Percentiles rank a stretch among this genome's conserved stretches.
Evolutionary conservation across 2,113 vertebrate species (phyloP).

Genomic region (Butorides virescens): DNA sequence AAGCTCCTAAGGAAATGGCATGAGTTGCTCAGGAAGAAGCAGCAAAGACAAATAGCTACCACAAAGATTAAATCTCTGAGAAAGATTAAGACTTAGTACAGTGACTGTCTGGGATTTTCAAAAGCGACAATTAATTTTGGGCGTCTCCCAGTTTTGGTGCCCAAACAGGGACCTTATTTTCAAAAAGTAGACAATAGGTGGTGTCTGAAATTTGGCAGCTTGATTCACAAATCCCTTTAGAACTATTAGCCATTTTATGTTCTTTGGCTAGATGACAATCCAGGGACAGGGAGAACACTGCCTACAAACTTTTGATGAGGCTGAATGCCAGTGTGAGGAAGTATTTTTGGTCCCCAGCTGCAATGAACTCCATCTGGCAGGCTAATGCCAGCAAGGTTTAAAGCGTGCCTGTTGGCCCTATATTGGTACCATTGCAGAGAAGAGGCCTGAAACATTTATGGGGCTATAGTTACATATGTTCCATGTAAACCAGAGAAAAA

Average conservation of each 20-base stretch:
- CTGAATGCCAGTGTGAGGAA: neutral
- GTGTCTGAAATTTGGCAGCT: neutral
- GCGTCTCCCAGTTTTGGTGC: neutral
- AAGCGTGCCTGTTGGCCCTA: neutral
- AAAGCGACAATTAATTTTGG: neutral
- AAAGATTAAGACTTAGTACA: neutral
- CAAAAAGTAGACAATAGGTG: neutral
- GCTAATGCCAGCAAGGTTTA: neutral
- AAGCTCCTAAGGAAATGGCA: neutral
- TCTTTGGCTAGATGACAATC: neutral
- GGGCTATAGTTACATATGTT: neutral
- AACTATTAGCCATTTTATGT: neutral
- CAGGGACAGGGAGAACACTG: neutral
- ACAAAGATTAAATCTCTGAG: neutral
- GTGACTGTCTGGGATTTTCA: constrained; percentile 17
- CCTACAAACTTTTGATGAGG: neutral
- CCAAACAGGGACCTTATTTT: neutral
- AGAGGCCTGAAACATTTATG: neutral
- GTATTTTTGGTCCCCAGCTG: neutral
- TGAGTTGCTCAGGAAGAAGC: neutral
- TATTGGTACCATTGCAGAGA: neutral
- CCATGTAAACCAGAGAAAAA: neutral
- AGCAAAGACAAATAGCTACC: neutral
- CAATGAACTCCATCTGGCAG: neutral
- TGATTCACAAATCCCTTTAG: neutral